Base-by-base conservation (phyloP, 2,888 invertebrate genomes). In the Hartigia nigra region DNA sequence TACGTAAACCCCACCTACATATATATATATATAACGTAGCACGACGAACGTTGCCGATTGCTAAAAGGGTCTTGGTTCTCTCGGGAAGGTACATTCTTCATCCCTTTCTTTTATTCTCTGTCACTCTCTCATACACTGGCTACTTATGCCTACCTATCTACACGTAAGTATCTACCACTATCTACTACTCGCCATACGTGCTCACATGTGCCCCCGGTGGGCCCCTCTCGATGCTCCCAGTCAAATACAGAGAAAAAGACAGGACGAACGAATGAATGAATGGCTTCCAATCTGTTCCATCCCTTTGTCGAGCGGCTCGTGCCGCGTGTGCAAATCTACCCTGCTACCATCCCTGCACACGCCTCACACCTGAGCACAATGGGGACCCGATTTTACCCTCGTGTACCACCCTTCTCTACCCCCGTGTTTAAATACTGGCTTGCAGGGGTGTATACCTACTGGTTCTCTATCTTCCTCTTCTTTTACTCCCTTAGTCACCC, bases 351-450 rank as follows among this genome's bases (percentile, higher is more conserved):
- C 85, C 83, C 82, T 82, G 88, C 90, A 88, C 90, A 89, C 90
- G 91, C 89, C 91, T 91, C 89, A 91, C 91, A 91, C 91, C 91
- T 91, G 91, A 91, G 90, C 85, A 91, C 91, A 91, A 91, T 91
- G 87, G 88, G 84, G 82, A 84, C 83, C 87, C 88, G 88, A 88
- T 88, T 89, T 90, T 81, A 86, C 87, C 89, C 88, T 86, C 85
- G 81, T 5, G 32, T 31, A 74, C 37, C 70, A 32, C 39, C 76
- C 74, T 77, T 39, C 76, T 37, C 70, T 75, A 74, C 39, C 36
- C 70, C 76, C 82, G 76, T 79, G 81, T 12, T 83, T 83, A 82
- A 83, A 83, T 81, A 83, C 82, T 82, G 80, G 80, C 81, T 78
- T 76, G 76, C 77, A 79, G 76, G 80, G 82, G 81, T 80, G 78